Percentiles rank a stretch among this genome's conserved stretches.
These are phyloP conservation scores for Entomyzon cyanotis DNA, from an alignment of 2,113 vertebrate genomes.

Conservation along the genomic window DNA sequence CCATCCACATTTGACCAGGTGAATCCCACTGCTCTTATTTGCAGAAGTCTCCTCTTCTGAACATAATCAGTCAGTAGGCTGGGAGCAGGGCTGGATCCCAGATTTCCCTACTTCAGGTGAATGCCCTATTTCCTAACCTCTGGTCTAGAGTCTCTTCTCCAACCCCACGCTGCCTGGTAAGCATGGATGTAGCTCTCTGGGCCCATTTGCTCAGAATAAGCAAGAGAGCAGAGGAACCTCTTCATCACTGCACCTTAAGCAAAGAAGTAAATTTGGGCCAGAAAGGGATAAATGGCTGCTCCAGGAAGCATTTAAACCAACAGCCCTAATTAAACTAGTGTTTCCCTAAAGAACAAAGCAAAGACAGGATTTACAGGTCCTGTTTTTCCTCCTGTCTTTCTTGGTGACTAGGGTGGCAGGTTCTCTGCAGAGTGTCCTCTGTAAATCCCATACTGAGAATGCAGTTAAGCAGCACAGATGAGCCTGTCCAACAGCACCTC, in stretches of 20 bases:
- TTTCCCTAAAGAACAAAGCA: not conserved
- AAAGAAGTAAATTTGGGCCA: not conserved
- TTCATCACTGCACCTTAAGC: not conserved
- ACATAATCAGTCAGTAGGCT: not conserved
- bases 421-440: not conserved
- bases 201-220: not conserved
- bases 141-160: not conserved
- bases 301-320: not conserved
- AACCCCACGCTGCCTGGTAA: not conserved
- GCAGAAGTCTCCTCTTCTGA: not conserved
- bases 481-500: not conserved
- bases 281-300: not conserved
- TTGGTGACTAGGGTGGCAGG: not conserved
- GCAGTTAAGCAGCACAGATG: not conserved
- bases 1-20: not conserved
- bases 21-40: not conserved
- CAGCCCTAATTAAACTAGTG: not conserved
- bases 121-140: not conserved
- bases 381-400: not conserved
- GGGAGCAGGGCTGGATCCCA: not conserved
- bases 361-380: not conserved
- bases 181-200: not conserved
- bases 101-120: not conserved
- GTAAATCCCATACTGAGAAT: not conserved
- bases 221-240: not conserved